Percentiles rank a stretch among this genome's conserved stretches.
Conservation (phyloP, 1,140 invertebrate species). For the Neodiprion lecontei region DNA sequence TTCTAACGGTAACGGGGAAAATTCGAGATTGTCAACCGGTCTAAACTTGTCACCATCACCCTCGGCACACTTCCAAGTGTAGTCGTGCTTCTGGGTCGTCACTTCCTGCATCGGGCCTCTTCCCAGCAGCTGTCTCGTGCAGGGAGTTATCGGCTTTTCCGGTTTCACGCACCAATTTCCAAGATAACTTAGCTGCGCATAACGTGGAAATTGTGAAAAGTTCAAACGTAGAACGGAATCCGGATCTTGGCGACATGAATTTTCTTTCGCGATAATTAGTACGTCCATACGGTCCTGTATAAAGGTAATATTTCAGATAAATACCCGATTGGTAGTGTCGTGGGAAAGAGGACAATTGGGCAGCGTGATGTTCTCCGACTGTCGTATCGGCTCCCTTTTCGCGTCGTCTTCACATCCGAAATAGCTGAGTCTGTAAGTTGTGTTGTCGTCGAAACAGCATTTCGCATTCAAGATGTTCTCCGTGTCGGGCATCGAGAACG, state of each 20-base stretch:
- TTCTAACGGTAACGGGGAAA: slow-evolving; percentile 40
- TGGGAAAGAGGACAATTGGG: slow-evolving; percentile 43
- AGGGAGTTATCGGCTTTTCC: slow-evolving; percentile 41
- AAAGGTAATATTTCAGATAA: too few species aligned
- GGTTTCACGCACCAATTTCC: slow-evolving; percentile 52
- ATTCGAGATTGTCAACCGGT: slow-evolving; percentile 38
- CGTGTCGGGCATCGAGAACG: slow-evolving; percentile 24
- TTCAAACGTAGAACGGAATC: too few species aligned
- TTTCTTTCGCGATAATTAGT: too few species aligned
- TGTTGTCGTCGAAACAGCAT: slow-evolving; percentile 49
- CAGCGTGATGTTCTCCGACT: slow-evolving; percentile 34
- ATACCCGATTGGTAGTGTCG: slow-evolving; percentile 51
- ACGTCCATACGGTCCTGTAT: too few species aligned
- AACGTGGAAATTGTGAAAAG: not conserved
- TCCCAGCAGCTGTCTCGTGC: slow-evolving; percentile 47
- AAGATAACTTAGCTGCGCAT: slow-evolving; percentile 51
- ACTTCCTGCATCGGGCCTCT: slow-evolving; percentile 73
- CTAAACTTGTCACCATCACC: slow-evolving; percentile 12
- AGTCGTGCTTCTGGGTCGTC: slow-evolving; percentile 76
- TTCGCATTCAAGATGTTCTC: slow-evolving; percentile 48
- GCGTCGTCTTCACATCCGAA: slow-evolving; percentile 43
- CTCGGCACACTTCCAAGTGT: slow-evolving; percentile 47
- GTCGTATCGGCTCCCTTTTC: slow-evolving; percentile 39
- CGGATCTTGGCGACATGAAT: too few species aligned
- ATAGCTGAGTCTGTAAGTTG: slow-evolving; percentile 55